Evolutionary conservation across 2,113 vertebrate species (phyloP), one percentile per base, ranked within the genome.

Genomic region (Bothrops jararaca): DNA sequence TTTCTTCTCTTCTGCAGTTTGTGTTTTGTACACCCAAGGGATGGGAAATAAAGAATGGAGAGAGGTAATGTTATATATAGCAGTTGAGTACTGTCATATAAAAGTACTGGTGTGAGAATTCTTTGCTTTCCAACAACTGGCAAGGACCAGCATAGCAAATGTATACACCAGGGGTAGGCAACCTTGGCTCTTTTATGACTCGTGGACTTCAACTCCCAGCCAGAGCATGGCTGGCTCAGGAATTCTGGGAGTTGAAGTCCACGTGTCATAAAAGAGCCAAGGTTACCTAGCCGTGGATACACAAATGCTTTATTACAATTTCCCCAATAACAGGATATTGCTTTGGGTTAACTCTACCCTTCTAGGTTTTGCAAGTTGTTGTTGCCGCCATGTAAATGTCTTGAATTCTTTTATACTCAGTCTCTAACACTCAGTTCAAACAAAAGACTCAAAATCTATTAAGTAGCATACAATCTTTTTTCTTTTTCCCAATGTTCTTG

Each of bases 31-130:
- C 97, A 97, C 98, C 22, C 99, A 99, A 98, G 99, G 98, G 95
- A 97, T 99, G 96, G 99, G 99, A 96, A 99, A 98, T 97, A 99
- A 98, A 97, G 99, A 99, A 96, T 99, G 99, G 99, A 98, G 99
- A 98, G 99, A 99, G 98, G 99, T 99, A 97, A 98, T 45, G 10
- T 26, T 88, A 69, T 90, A 3, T 86, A 39, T 64, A 85, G 2
- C 29, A 86, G 3, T 42, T 86, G 7, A 3, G 74, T 60, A 8
- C 24, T 52, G 26, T 64, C 26, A 20, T 50, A 64, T 64, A 89
- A 86, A 85, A 90, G 42, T 22, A 48, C 53, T 57, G 11, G 12
- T n/a, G n/a, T 69, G 12, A 69, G 12, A 69, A 69, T 69, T n/a
- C 26, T n/a, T 69, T 69, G 11, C 29, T 69, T 69, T 69, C 60